These are phyloP conservation scores for Mastigias papua DNA, from an alignment of 30 jellyfish, hydroid and myxozoan species.

Conservation along the genomic window DNA sequence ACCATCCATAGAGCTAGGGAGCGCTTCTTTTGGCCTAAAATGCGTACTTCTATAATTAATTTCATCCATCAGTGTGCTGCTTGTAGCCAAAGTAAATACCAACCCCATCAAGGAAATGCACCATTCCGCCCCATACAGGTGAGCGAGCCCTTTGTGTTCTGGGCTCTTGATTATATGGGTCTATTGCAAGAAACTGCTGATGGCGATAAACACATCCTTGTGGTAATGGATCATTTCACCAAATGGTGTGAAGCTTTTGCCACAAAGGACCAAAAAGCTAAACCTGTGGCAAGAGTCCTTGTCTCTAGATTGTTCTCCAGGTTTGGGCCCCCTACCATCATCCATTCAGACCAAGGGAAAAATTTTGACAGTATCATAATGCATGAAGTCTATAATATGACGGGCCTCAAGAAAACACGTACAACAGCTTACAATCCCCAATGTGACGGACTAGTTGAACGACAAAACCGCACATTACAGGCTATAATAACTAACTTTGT, in stretches of 20 bases:
- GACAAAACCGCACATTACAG: conserved; percentile 1
- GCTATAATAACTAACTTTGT: conserved; percentile 14
- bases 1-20: conserved; percentile 53
- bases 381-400: conserved; percentile 54
- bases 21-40: conserved; percentile 63
- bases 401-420: conserved; percentile 50
- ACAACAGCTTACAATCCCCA: conserved; percentile 41
- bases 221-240: too few relatives aligned
- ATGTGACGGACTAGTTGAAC: conserved; percentile 1
- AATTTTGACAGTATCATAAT: conserved; percentile 29
- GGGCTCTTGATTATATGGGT: background rate
- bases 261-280: conserved; percentile 63
- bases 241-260: too few relatives aligned
- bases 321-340: conserved; percentile 65
- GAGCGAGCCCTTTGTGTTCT: conserved; percentile 52
- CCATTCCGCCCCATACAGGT: conserved; percentile 44
- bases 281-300: conserved; percentile 41
- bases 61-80: conserved; percentile 30
- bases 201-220: conserved; percentile 36
- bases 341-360: conserved; percentile 62
- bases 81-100: conserved; percentile 53
- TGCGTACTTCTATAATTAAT: conserved; percentile 37
- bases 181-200: background rate
- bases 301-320: conserved; percentile 57
- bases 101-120: conserved; percentile 23